These are phyloP conservation scores for Orthonevra nobilis DNA, from an alignment of 2,888 invertebrate species.

Conservation along the genomic window DNA sequence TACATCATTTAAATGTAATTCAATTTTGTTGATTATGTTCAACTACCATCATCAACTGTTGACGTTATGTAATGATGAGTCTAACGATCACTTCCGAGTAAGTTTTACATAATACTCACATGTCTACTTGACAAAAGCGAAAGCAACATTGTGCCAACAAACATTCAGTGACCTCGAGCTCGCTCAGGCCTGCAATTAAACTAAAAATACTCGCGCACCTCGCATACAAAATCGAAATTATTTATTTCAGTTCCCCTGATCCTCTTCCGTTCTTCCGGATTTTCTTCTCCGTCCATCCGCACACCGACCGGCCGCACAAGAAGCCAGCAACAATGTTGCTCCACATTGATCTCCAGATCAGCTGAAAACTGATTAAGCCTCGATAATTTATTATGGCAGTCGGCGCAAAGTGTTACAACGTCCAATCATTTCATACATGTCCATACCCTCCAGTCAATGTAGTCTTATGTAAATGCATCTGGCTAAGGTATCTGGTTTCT, in stretches of 20 bases:
- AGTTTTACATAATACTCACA: too few relatives aligned
- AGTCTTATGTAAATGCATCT: not conserved
- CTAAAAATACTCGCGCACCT: too few relatives aligned
- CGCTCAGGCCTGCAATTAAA: not conserved
- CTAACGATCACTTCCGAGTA: too few relatives aligned
- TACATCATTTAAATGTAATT: too few relatives aligned
- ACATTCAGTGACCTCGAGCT: too few relatives aligned
- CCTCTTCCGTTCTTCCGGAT: not conserved
- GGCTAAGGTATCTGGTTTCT: not conserved
- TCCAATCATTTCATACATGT: slow-evolving; percentile 11
- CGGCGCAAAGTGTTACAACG: slow-evolving; percentile 43
- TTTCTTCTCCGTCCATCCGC: not conserved
- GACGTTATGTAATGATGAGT: too few relatives aligned
- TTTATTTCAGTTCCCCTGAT: not conserved
- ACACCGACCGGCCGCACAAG: slow-evolving; percentile 12
- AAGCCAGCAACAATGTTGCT: not conserved
- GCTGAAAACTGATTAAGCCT: slow-evolving; percentile 2
- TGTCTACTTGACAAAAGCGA: too few relatives aligned
- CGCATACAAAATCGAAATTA: not conserved
- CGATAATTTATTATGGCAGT: slow-evolving; percentile 41
- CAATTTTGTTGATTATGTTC: too few relatives aligned
- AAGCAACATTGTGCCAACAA: too few relatives aligned
- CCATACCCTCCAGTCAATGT: not conserved
- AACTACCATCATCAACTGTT: too few relatives aligned
- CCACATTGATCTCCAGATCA: not conserved